Evolutionary conservation across 2,113 vertebrate species (phyloP).

Genomic region (Grammomys surdaster): DNA sequence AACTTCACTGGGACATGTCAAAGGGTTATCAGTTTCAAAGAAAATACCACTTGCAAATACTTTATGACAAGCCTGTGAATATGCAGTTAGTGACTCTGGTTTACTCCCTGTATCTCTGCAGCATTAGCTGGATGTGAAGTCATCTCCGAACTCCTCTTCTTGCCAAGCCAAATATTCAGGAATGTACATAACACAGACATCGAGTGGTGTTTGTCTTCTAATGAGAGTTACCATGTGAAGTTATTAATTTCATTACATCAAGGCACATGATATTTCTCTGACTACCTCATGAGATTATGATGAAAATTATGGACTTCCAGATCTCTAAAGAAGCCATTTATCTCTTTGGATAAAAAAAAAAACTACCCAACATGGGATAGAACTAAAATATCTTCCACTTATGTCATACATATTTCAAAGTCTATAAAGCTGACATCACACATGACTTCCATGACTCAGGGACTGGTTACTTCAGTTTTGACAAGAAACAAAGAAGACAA

Average conservation of each 20-base stretch:
- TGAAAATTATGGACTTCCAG: conserved; percentile 40
- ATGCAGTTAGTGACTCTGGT: not conserved
- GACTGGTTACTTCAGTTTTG: conserved; percentile 1
- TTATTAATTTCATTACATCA: not conserved
- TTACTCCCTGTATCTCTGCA: conserved; percentile 38
- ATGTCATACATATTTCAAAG: not conserved
- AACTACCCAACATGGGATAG: not conserved
- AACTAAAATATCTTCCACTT: conserved; percentile 39
- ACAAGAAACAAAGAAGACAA: conserved; percentile 9
- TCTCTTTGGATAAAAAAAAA: conserved; percentile 39
- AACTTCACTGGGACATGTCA: not conserved
- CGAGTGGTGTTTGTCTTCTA: not conserved
- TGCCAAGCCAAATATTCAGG: not conserved
- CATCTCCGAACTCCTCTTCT: not conserved
- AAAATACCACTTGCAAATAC: conserved; percentile 20
- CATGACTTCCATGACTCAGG: not conserved
- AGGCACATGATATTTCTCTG: not conserved
- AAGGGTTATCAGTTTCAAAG: conserved; percentile 43
- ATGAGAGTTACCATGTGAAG: not conserved
- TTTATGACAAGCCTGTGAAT: conserved; percentile 16
- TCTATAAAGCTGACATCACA: conserved; percentile 22
- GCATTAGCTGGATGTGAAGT: not conserved
- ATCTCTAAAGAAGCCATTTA: conserved; percentile 25
- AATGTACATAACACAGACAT: not conserved
- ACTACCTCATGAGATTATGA: not conserved